phyloP scores from a whole-genome alignment of 2,888 invertebrate species.

The Cryptocephalus primarius region DNA sequence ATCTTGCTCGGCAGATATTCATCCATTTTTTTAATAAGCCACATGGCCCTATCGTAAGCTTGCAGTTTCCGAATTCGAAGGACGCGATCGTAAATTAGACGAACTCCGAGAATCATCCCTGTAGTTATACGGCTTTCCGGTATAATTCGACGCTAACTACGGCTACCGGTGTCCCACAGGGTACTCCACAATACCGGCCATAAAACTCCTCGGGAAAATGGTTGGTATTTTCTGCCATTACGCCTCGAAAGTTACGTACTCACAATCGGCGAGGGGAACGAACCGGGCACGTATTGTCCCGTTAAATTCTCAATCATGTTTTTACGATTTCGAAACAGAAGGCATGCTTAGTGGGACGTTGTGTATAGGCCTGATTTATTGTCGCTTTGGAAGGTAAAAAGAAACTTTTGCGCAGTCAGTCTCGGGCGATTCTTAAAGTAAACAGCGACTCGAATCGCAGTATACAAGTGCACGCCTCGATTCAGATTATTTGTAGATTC shows the following conservation, averaged over 20 bases:
- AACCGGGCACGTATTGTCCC: slow-evolving; percentile 4
- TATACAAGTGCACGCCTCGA: too few species aligned
- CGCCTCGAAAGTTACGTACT: slow-evolving; percentile 8
- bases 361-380: slow-evolving; percentile 5
- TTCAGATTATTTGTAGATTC: too few species aligned
- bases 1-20: too few species aligned
- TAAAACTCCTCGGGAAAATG: slow-evolving; percentile 11
- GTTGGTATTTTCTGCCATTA: slow-evolving; percentile 6
- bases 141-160: slow-evolving; percentile 21
- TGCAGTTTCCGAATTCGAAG: too few species aligned
- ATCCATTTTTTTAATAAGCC: too few species aligned
- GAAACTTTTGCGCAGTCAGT: too few species aligned
- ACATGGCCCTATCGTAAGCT: too few species aligned
- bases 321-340: slow-evolving; percentile 13
- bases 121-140: slow-evolving; percentile 22
- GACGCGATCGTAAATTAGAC: too few species aligned
- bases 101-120: slow-evolving; percentile 14
- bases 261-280: slow-evolving; percentile 8
- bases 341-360: slow-evolving; percentile 5
- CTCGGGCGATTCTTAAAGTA: too few species aligned
- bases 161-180: slow-evolving; percentile 22
- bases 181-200: slow-evolving; percentile 16
- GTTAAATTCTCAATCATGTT: slow-evolving; percentile 13
- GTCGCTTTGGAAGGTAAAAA: too few species aligned
- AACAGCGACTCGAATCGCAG: too few species aligned